Base-by-base conservation (phyloP, 2,888 invertebrate species). In the Trachelus iudaicus region DNA sequence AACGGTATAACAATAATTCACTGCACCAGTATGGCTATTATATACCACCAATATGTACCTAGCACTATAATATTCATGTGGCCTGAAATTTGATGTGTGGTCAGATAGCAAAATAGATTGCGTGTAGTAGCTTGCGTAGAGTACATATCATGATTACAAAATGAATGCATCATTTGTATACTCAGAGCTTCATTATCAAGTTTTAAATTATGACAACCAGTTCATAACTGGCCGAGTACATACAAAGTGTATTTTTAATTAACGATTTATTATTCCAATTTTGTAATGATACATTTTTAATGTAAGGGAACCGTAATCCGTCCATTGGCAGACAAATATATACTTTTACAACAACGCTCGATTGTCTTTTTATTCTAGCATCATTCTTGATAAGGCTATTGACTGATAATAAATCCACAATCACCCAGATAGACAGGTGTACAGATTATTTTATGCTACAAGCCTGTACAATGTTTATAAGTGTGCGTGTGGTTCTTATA, bases 241-340 rank as follows among this genome's bases (percentile, higher is more conserved):
- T 69, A 23, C 30, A 69, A 13, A 30, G 13, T 30, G 11, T 34
- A 71, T 11, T 33, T 30, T 3, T 33, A 33, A 4, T 71, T 23
- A 31, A 71, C 1, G 12, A 33, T 23, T 31, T 71, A 9, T 71
- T 12, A 31, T 23, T 30, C 71, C 11, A 15, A 33, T 71, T 31
- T 71, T 71, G 1, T 71, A 23, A 34, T 34, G 31, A 34, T 11
- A 30, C 23, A 71, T 31, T 71, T 30, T 30, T 31, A 30, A 4
- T 71, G 30, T 34, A 71, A 71, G 13, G 31, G 4, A 71, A 71
- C 9, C 1, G 56, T 56, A 80, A 69, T 77, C 79, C 79, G 77
- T 81, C 80, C 81, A 71, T 15, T 31, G 0, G 9, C 4, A 71
- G 30, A 34, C 13, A 71, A 71, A 71, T 71, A 71, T 71, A 71